A percentile compares a stretch with the other conserved stretches of the same genome.
phyloP scores from a whole-genome alignment of 37 sponge, comb jelly and placozoan genomes.

The Haliclona indistincta region DNA sequence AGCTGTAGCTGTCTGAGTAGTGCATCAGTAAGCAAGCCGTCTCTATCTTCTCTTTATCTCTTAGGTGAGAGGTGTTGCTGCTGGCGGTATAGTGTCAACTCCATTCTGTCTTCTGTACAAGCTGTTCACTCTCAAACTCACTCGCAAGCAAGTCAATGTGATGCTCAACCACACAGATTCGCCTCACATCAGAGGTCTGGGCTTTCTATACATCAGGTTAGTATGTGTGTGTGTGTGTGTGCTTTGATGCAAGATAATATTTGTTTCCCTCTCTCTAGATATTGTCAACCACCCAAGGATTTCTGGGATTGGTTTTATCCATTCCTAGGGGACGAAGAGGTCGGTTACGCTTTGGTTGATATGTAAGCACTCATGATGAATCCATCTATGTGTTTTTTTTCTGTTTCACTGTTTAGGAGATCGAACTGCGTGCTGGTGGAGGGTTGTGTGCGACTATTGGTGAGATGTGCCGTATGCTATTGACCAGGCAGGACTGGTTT shows the following conservation, averaged over 20 bases:
- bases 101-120: constrained; percentile 96
- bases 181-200: constrained; percentile 92
- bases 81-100: constrained; percentile 97
- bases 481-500: constrained; percentile 97
- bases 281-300: constrained; percentile 94
- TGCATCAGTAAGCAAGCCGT: background rate
- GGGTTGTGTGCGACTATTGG: constrained; percentile 87
- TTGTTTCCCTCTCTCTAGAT: constrained; percentile 57
- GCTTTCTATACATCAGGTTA: constrained; percentile 97
- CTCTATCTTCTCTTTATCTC: background rate
- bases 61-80: constrained; percentile 97
- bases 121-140: constrained; percentile 95
- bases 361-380: background rate
- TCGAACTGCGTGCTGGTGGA: constrained; percentile 96
- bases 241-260: background rate
- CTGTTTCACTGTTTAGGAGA: constrained; percentile 61
- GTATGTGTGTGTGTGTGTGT: background rate
- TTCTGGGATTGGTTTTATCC: constrained; percentile 95
- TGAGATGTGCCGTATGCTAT: constrained; percentile 88
- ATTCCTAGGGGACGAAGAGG: constrained; percentile 96
- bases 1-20: too few species aligned
- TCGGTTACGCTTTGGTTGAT: background rate
- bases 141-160: constrained; percentile 92
- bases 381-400: background rate
- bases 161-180: constrained; percentile 93